Evolutionary conservation across 2,888 invertebrate species (phyloP).

Genomic region (Mystacides longicornis): DNA sequence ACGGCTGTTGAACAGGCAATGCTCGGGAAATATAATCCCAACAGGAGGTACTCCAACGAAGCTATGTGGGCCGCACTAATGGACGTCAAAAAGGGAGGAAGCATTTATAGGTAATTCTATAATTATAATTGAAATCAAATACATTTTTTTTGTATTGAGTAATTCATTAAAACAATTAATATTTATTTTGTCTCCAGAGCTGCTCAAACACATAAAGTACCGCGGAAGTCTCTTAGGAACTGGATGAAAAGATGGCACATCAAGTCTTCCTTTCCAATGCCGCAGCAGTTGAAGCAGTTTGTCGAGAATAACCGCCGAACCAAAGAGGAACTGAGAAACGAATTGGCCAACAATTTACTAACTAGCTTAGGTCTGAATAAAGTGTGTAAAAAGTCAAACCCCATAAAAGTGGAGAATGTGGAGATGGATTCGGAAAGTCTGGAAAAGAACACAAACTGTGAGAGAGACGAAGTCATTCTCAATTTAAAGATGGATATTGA

Average conservation of each 20-base stretch:
- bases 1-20: constrained; percentile 46
- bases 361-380: neutral
- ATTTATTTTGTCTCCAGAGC: too few species aligned
- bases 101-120: constrained; percentile 47
- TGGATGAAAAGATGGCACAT: constrained; percentile 58
- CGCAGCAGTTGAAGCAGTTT: constrained; percentile 49
- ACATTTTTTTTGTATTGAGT: neutral
- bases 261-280: constrained; percentile 53
- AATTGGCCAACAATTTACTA: constrained; percentile 19
- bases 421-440: neutral
- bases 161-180: neutral
- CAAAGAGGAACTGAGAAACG: constrained; percentile 28
- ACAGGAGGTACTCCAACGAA: constrained; percentile 45
- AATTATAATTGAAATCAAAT: neutral
- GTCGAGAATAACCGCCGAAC: constrained; percentile 49
- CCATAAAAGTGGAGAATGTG: constrained; percentile 2
- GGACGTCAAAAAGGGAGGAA: constrained; percentile 53
- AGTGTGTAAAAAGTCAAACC: neutral
- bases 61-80: constrained; percentile 52
- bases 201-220: constrained; percentile 53
- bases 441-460: constrained; percentile 1
- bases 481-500: constrained; percentile 4
- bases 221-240: constrained; percentile 52
- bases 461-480: constrained; percentile 6
- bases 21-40: constrained; percentile 50